A percentile compares a stretch with the other conserved stretches of the same genome.
These are phyloP conservation scores for Hippolais icterina DNA, from an alignment of 2,113 vertebrate genomes.

Conservation along the genomic window DNA sequence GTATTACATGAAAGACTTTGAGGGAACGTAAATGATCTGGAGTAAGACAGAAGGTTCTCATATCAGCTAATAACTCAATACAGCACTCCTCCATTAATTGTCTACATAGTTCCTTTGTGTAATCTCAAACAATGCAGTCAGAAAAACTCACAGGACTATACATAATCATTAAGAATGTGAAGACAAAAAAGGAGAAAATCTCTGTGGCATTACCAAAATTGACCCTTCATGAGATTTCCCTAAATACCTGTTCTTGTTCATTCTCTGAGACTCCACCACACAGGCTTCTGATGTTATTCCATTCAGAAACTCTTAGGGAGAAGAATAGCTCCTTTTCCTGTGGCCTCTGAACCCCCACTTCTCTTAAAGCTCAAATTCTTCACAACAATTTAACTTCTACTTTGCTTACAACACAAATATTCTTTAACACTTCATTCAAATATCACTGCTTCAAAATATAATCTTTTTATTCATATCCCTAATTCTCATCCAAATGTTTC, in stretches of 20 bases:
- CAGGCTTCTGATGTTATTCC: background rate
- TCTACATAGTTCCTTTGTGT: background rate
- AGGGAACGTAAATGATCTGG: background rate
- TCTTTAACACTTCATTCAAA: background rate
- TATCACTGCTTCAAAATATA: background rate
- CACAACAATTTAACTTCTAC: background rate
- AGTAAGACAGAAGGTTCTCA: background rate
- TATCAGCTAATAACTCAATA: background rate
- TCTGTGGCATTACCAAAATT: background rate
- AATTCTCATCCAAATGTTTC: background rate
- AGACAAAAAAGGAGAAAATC: background rate
- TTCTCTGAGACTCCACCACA: background rate
- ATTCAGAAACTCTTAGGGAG: background rate
- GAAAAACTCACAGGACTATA: background rate
- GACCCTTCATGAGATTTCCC: background rate
- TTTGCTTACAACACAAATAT: background rate
- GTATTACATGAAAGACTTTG: background rate
- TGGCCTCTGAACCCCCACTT: rapidly evolving
- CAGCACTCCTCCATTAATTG: background rate
- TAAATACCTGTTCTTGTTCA: background rate
- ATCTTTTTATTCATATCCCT: background rate
- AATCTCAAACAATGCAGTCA: background rate
- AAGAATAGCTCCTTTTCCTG: background rate
- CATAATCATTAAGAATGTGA: background rate
- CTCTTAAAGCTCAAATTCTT: background rate